A percentile compares a stretch with the other conserved stretches of the same genome.
Conservation (phyloP, 2,888 invertebrate genomes). For the Glaucopsyche alexis region DNA sequence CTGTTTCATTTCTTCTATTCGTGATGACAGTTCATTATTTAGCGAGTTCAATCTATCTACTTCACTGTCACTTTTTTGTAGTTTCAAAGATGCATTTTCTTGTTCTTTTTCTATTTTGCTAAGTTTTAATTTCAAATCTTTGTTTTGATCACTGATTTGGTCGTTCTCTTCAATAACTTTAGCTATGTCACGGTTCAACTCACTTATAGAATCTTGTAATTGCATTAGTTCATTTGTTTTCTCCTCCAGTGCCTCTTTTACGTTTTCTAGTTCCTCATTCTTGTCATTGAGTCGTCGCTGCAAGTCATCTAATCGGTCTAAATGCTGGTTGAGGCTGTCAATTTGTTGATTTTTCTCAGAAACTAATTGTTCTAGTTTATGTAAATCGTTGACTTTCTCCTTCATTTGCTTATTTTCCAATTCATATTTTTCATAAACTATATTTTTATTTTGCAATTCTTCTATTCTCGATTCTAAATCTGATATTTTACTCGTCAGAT, state of each 20-base stretch:
- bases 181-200: conserved; percentile 60
- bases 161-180: conserved; percentile 68
- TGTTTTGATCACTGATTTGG: conserved; percentile 57
- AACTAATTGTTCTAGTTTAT: conserved; percentile 75
- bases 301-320: conserved; percentile 71
- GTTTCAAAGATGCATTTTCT: conserved; percentile 64
- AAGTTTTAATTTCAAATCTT: conserved; percentile 63
- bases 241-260: conserved; percentile 71
- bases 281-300: conserved; percentile 74
- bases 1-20: conserved; percentile 66
- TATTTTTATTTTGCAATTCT: conserved; percentile 69
- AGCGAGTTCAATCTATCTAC: conserved; percentile 60
- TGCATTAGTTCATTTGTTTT: conserved; percentile 68
- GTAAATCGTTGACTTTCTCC: conserved; percentile 70
- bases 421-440: conserved; percentile 59
- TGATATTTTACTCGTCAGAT: conserved; percentile 67
- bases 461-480: conserved; percentile 75
- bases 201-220: conserved; percentile 61
- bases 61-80: conserved; percentile 65
- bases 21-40: conserved; percentile 62
- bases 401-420: conserved; percentile 70
- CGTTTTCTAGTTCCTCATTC: conserved; percentile 68
- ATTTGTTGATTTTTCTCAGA: conserved; percentile 79
- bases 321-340: conserved; percentile 71
- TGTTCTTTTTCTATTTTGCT: conserved; percentile 71